These are phyloP conservation scores for Papilio demoleus DNA, from an alignment of 2,888 invertebrate species.

Conservation along the genomic window DNA sequence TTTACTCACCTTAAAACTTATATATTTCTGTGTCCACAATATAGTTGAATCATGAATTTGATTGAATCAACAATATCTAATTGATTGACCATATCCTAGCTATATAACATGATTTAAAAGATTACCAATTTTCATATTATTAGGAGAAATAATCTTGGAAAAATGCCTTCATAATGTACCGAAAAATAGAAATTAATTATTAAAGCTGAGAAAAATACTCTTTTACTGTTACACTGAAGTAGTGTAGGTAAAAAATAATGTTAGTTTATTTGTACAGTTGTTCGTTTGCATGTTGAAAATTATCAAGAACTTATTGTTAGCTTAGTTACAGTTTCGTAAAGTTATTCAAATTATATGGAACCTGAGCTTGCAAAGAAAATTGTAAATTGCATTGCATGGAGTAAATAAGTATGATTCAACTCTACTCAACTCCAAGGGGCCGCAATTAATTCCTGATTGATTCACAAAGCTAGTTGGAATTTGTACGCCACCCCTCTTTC, in stretches of 20 bases:
- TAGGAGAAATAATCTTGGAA: too few relatives aligned
- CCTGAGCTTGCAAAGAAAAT: slow-evolving; percentile 31
- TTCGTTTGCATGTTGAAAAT: neutral
- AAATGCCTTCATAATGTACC: too few relatives aligned
- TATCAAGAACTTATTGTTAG: slow-evolving; percentile 6
- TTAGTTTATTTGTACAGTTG: neutral
- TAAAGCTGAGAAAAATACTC: too few relatives aligned
- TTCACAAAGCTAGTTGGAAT: slow-evolving; percentile 77
- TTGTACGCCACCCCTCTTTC: slow-evolving; percentile 52
- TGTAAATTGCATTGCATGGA: slow-evolving; percentile 38
- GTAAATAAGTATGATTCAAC: slow-evolving; percentile 55
- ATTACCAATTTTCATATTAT: too few relatives aligned
- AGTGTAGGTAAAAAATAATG: neutral
- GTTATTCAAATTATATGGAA: slow-evolving; percentile 35
- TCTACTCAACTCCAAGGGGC: slow-evolving; percentile 62
- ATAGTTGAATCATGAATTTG: neutral
- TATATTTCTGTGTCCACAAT: slow-evolving; percentile 5
- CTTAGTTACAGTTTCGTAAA: slow-evolving; percentile 13
- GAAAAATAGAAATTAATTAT: too few relatives aligned
- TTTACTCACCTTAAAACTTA: slow-evolving; percentile 29
- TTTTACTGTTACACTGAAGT: neutral
- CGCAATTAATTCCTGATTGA: slow-evolving; percentile 79
- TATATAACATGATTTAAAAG: neutral
- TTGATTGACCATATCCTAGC: neutral
- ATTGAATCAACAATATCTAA: neutral